These are phyloP conservation scores for Leptinotarsa juncta DNA, from an alignment of 2,888 invertebrate genomes.

Conservation along the genomic window DNA sequence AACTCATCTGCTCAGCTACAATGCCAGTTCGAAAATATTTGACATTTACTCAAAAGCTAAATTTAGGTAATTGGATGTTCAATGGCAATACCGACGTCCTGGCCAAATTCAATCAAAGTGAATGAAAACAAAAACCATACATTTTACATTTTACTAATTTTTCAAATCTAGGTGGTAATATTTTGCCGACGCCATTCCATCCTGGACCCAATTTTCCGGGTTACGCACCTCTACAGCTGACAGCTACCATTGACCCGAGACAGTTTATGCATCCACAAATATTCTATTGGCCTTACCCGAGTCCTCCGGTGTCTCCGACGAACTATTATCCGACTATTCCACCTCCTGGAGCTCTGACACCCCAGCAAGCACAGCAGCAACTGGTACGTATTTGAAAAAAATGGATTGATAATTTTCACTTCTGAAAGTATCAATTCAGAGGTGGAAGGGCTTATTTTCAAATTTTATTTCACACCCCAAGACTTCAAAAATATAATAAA, in stretches of 20 bases:
- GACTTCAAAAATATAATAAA: no score
- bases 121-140: background rate
- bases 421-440: no score
- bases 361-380: conserved; percentile 62
- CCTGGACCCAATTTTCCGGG: conserved; percentile 62
- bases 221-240: conserved; percentile 62
- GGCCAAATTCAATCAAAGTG: no score
- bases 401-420: no score
- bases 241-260: conserved; percentile 61
- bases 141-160: background rate
- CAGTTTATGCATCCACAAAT: conserved; percentile 69
- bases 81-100: no score
- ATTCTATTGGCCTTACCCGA: conserved; percentile 94
- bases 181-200: conserved; percentile 67
- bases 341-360: conserved; percentile 59
- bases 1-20: no score
- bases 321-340: conserved; percentile 80
- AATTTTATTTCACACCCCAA: no score
- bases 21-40: no score
- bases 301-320: conserved; percentile 93
- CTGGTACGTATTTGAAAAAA: conserved; percentile 42
- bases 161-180: conserved; percentile 69
- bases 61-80: no score
- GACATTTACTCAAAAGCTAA: no score
- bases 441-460: no score